Evolutionary conservation across 1,140 invertebrate genomes (phyloP).

Genomic region (Fopius arisanus): DNA sequence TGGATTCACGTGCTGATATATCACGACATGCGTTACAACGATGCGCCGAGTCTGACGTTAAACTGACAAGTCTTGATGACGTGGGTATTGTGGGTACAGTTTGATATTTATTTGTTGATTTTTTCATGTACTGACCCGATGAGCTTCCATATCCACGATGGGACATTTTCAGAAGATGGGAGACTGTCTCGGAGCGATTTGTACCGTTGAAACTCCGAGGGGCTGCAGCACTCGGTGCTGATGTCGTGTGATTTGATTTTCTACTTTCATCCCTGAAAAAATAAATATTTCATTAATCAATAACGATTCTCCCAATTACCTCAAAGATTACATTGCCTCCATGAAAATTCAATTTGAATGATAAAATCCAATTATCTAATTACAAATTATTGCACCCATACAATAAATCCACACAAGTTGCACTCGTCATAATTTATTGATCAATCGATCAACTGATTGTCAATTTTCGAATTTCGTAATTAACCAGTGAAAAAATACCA

Average conservation of each 20-base stretch:
- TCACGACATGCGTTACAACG: conserved; percentile 14
- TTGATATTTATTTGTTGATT: not conserved
- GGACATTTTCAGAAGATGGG: conserved; percentile 60
- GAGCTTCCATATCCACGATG: conserved; percentile 61
- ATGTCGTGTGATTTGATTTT: conserved; percentile 44
- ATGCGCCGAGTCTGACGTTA: not conserved
- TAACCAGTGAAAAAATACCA: conserved; percentile 32
- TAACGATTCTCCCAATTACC: too few species aligned
- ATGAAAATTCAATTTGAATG: too few species aligned
- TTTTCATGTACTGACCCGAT: conserved; percentile 47
- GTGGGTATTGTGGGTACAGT: conserved; percentile 4
- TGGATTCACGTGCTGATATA: conserved; percentile 1
- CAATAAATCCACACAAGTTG: too few species aligned
- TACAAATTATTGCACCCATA: too few species aligned
- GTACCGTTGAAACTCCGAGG: conserved; percentile 59
- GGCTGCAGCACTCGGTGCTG: conserved; percentile 56
- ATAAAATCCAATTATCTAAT: too few species aligned
- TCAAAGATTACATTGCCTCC: too few species aligned
- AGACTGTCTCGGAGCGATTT: conserved; percentile 60
- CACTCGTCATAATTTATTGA: too few species aligned
- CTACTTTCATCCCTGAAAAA: conserved; percentile 53
- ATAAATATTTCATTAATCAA: not conserved
- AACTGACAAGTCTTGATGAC: conserved; percentile 21
- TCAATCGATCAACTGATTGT: too few species aligned
- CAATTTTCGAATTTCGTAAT: too few species aligned